Base-by-base conservation (phyloP, 1,140 invertebrate genomes). In the Drosophila insularis region DNA sequence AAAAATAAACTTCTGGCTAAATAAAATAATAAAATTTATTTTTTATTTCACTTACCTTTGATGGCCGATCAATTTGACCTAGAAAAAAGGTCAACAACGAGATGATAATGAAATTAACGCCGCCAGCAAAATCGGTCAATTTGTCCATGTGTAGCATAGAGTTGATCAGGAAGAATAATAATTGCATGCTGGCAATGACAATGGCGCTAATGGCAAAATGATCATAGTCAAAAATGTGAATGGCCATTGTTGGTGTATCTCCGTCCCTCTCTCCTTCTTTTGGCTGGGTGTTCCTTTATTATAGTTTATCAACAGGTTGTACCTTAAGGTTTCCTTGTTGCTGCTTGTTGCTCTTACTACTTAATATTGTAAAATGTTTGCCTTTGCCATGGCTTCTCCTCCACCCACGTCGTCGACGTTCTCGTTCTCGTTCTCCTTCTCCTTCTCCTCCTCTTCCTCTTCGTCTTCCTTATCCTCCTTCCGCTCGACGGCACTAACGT, bases 71-170 rank as follows among this genome's bases (percentile, higher is more conserved):
- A 59, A 95, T 95, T 94, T 97, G 95, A 17, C 96, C 96, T 8
- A 98, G 93, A 79, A 96, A 95, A 92, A 98, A 98, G 4, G 97
- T 98, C 4, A 98, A 92, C 58, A 98, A 90, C 11, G 97, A 97
- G 63, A 98, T 93, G 43, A 97, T 96, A 68, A 98, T 97, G 91
- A 98, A 98, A 92, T 98, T 98, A 53, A 96, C 95, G 63, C 97
- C 97, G 6, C 97, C 97, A 65, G 97, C 97, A 93, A 98, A 97
- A 92, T 98, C 97, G 0, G 97, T 97, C 13, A 98, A 92, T 93
- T 98, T 98, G 87, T 98, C 97, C 93, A 96, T 95, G 92, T 98
- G 96, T 80, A 97, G 96, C 43, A 95, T 94, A 8, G 96, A 96
- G 31, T 97, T 97, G 66, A 98, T 94, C 14, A 95, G 93, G 91